Evolutionary conservation across 1,140 invertebrate species (phyloP).

Genomic region (Adoxophyes honmai): DNA sequence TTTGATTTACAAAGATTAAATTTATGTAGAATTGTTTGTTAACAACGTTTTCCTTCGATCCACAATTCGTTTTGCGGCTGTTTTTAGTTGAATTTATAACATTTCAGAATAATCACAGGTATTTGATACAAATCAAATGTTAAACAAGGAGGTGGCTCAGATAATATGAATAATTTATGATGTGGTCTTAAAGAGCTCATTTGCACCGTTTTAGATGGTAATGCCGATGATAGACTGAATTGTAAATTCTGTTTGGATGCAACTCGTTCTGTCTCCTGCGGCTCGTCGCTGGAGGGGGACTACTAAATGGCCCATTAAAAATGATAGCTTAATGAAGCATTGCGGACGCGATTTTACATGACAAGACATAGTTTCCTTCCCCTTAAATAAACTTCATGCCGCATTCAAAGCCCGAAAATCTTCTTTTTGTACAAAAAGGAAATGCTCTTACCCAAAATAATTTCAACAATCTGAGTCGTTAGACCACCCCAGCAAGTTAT

Average conservation of each 20-base stretch:
- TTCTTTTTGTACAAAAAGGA: not conserved
- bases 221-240: slow-evolving; percentile 36
- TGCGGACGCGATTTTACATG: slow-evolving; percentile 38
- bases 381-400: not conserved
- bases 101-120: slow-evolving; percentile 19
- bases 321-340: slow-evolving; percentile 26
- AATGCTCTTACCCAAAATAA: slow-evolving; percentile 6
- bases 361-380: slow-evolving; percentile 31
- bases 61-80: not conserved
- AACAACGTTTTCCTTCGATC: slow-evolving; percentile 42
- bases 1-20: slow-evolving; percentile 50
- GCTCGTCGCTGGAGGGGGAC: slow-evolving; percentile 29
- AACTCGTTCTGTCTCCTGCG: slow-evolving; percentile 21
- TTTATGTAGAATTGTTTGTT: slow-evolving; percentile 53
- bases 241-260: slow-evolving; percentile 38
- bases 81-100: slow-evolving; percentile 8
- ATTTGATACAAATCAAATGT: slow-evolving; percentile 21
- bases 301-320: slow-evolving; percentile 19
- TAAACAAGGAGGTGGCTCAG: slow-evolving; percentile 16
- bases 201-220: slow-evolving; percentile 45
- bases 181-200: slow-evolving; percentile 27
- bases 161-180: slow-evolving; percentile 24
- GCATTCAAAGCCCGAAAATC: not conserved
- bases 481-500: slow-evolving; percentile 55
- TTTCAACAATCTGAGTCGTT: slow-evolving; percentile 29